Evolutionary conservation across 2,113 vertebrate species (phyloP).

Genomic region (Dinomys branickii): DNA sequence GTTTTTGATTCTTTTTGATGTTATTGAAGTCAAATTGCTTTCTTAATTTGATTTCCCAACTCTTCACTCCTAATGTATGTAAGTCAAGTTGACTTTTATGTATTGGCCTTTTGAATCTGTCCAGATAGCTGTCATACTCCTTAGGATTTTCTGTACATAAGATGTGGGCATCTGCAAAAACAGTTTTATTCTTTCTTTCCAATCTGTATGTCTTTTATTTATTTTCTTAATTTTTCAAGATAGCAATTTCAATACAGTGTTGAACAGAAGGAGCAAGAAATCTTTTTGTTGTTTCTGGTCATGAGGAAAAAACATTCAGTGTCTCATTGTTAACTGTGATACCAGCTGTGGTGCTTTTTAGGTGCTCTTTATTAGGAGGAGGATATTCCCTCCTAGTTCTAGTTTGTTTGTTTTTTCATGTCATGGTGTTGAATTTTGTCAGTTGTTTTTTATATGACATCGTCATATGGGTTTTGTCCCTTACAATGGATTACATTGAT

Average conservation of each 20-base stretch:
- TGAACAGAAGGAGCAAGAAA: neutral
- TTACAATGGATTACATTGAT: neutral
- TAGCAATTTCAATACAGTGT: neutral
- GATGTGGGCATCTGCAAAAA: neutral
- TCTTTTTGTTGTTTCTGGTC: neutral
- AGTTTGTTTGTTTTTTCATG: neutral
- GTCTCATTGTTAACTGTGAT: neutral
- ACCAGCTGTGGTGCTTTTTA: neutral
- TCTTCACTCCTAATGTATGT: neutral
- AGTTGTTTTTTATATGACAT: neutral
- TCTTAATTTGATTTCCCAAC: neutral
- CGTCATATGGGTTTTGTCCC: neutral
- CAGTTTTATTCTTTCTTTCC: neutral
- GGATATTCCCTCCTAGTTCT: neutral
- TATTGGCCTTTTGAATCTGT: neutral
- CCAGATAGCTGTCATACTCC: neutral
- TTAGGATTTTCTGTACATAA: neutral
- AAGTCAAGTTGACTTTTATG: neutral
- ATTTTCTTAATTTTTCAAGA: neutral
- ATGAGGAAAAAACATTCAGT: neutral
- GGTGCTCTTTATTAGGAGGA: neutral
- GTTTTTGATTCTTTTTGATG: neutral
- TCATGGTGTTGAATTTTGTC: neutral
- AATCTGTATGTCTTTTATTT: slow-evolving; percentile 3
- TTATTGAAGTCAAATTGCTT: neutral